These are phyloP conservation scores for Strigops habroptila DNA, from an alignment of 2,113 vertebrate genomes.

Conservation along the genomic window DNA sequence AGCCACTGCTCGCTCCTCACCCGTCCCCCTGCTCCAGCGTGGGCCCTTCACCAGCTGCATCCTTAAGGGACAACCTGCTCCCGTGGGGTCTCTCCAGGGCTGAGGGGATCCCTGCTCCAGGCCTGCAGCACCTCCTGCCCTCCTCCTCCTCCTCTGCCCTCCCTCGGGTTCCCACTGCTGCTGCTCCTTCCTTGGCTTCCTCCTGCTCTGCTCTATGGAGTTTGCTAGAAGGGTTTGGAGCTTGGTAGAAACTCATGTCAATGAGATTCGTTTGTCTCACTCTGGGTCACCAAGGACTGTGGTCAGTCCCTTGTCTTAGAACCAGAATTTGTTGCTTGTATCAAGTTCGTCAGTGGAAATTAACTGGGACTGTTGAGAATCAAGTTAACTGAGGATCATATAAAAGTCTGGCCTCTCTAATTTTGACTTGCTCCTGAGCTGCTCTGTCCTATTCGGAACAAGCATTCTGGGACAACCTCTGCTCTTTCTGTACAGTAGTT, in stretches of 20 bases:
- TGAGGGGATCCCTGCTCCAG: not conserved
- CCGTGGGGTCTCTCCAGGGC: not conserved
- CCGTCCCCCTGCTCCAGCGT: not conserved
- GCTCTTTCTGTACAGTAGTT: not conserved
- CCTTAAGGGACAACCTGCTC: not conserved
- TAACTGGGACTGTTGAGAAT: not conserved
- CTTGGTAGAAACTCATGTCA: not conserved
- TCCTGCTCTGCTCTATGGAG: not conserved
- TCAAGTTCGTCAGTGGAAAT: not conserved
- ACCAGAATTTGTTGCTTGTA: not conserved
- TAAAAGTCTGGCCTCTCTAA: not conserved
- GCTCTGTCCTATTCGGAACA: not conserved
- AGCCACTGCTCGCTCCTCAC: fast-evolving
- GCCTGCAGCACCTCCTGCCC: not conserved
- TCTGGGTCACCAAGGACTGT: not conserved
- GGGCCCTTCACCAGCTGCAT: not conserved
- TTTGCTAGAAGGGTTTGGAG: not conserved
- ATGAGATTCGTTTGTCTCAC: not conserved
- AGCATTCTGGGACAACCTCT: not conserved
- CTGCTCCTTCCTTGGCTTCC: not conserved
- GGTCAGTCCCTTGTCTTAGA: not conserved
- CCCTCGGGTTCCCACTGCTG: not conserved
- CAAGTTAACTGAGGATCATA: not conserved
- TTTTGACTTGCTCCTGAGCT: not conserved
- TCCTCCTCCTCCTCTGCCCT: not conserved